These are phyloP conservation scores for Esox niger DNA, from an alignment of 2,113 vertebrate genomes.

Conservation along the genomic window DNA sequence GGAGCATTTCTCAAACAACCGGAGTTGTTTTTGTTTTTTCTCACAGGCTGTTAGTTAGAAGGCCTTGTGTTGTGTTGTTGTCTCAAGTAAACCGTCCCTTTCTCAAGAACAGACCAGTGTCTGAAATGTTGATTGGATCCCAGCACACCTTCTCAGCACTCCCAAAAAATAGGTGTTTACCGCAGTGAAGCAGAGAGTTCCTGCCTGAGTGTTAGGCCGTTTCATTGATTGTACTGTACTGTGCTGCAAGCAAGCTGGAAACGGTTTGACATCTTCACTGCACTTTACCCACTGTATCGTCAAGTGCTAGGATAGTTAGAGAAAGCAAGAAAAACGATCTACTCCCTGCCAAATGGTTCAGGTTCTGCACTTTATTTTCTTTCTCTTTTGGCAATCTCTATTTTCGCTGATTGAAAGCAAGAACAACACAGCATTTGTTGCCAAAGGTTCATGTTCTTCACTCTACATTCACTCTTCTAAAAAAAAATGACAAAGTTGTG, in stretches of 20 bases:
- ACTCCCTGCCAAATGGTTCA: too few species aligned
- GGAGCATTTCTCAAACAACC: constrained; percentile 57
- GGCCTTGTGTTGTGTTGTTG: too few species aligned
- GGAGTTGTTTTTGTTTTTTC: too few species aligned
- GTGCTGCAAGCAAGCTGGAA: constrained; percentile 2
- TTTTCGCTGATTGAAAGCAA: neutral
- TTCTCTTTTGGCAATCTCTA: neutral
- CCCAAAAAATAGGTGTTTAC: neutral
- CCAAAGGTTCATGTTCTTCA: neutral
- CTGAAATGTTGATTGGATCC: neutral
- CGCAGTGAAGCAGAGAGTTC: neutral
- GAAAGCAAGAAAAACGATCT: neutral
- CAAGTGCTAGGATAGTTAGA: neutral
- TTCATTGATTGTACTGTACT: constrained; percentile 22
- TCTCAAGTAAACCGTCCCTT: too few species aligned
- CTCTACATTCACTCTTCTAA: neutral
- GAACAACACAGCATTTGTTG: neutral
- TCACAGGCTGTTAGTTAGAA: too few species aligned
- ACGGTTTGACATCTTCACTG: constrained; percentile 17
- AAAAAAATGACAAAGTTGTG: too few species aligned
- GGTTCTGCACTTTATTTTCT: too few species aligned
- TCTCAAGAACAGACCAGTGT: neutral
- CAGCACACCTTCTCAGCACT: neutral
- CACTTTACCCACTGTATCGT: neutral
- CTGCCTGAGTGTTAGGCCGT: constrained; percentile 5